These are phyloP conservation scores for Archivesica marissinica DNA, from an alignment of 1,140 invertebrate genomes.

Conservation along the genomic window DNA sequence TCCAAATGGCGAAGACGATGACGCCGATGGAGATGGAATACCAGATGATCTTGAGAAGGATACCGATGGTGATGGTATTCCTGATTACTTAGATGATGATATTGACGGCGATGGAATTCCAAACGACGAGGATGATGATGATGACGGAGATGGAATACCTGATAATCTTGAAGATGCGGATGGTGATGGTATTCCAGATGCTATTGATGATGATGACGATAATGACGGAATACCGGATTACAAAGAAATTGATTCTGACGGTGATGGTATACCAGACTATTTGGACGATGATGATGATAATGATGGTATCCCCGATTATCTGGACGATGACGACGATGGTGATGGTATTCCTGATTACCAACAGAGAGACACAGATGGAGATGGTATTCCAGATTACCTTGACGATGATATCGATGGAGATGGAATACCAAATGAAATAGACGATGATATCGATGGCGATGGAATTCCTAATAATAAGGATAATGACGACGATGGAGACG, in stretches of 20 bases:
- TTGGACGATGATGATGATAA: conserved; percentile 76
- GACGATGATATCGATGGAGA: conserved; percentile 78
- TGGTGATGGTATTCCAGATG: conserved; percentile 73
- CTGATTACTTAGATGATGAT: conserved; percentile 75
- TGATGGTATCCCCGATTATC: conserved; percentile 78
- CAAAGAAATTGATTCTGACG: conserved; percentile 69
- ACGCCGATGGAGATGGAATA: conserved; percentile 79
- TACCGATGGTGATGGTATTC: conserved; percentile 76
- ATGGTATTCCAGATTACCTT: conserved; percentile 81
- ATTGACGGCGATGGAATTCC: conserved; percentile 69
- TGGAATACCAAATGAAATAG: conserved; percentile 78
- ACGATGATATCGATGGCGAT: conserved; percentile 78
- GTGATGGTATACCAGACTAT: conserved; percentile 77
- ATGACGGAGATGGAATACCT: conserved; percentile 76
- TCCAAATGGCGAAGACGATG: conserved; percentile 70
- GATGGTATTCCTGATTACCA: conserved; percentile 76
- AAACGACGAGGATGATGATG: conserved; percentile 70
- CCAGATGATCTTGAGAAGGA: conserved; percentile 74
- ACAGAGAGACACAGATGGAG: conserved; percentile 72
- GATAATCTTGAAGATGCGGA: conserved; percentile 69
- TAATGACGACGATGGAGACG: conserved; percentile 75
- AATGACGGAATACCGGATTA: conserved; percentile 77
- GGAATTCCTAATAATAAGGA: conserved; percentile 78
- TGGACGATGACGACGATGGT: conserved; percentile 72
- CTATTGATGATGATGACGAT: conserved; percentile 77